phyloP scores from a whole-genome alignment of 2,888 invertebrate species.

The Hedychridium roseum region DNA sequence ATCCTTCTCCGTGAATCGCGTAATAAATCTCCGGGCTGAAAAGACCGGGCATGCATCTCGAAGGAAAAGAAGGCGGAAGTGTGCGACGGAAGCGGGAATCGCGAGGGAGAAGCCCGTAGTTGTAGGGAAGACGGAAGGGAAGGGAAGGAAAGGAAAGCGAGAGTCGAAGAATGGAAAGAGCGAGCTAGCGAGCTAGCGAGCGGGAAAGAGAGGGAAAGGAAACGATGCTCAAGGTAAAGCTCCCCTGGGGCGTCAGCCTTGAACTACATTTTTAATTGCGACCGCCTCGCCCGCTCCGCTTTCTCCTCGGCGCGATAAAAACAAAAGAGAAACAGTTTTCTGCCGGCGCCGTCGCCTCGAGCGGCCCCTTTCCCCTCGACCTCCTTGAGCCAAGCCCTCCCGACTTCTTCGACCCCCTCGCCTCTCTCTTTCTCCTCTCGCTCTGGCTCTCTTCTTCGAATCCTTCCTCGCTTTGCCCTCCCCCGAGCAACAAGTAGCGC shows the following conservation, averaged over 20 bases:
- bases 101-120: slow-evolving; percentile 11
- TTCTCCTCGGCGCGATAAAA: slow-evolving; percentile 54
- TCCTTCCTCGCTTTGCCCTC: slow-evolving; percentile 31
- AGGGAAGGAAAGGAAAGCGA: slow-evolving; percentile 23
- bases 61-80: slow-evolving; percentile 21
- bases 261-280: slow-evolving; percentile 64
- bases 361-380: slow-evolving; percentile 33
- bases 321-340: slow-evolving; percentile 62
- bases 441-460: slow-evolving; percentile 13
- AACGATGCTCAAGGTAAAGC: slow-evolving; percentile 44
- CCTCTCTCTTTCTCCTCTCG: slow-evolving; percentile 12
- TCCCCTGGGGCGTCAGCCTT: slow-evolving; percentile 54
- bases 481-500: slow-evolving; percentile 64
- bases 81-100: not conserved
- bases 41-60: slow-evolving; percentile 8
- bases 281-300: slow-evolving; percentile 44
- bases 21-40: slow-evolving; percentile 6
- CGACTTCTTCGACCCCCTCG: slow-evolving; percentile 21
- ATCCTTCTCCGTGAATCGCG: not conserved
- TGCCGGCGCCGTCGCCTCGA: slow-evolving; percentile 34
- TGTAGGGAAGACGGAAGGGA: slow-evolving; percentile 23
- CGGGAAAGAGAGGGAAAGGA: slow-evolving; percentile 32
- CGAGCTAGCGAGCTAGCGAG: slow-evolving; percentile 21
- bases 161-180: slow-evolving; percentile 19
- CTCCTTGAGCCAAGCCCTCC: slow-evolving; percentile 33